A percentile compares a stretch with the other conserved stretches of the same genome.
phyloP scores from a whole-genome alignment of 2,113 vertebrate genomes.

The Seriola dumerili region DNA sequence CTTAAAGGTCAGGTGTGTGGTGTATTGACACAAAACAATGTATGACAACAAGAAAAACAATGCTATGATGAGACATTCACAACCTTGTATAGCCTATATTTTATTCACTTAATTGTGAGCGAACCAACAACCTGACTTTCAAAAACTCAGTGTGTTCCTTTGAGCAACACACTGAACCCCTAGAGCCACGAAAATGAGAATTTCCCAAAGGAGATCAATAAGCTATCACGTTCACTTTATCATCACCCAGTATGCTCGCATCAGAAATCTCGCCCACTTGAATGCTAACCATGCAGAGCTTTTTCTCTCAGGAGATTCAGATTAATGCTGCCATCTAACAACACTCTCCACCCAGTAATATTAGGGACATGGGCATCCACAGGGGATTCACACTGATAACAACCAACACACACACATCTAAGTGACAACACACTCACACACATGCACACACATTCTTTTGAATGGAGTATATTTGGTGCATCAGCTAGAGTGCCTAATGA shows the following conservation, averaged over 20 bases:
- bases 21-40: background rate
- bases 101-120: conserved; percentile 5
- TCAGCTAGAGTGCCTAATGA: background rate
- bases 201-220: conserved; percentile 66
- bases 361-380: conserved; percentile 41
- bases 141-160: conserved; percentile 4
- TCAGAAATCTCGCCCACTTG: conserved; percentile 44
- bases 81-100: conserved; percentile 16
- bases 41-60: background rate
- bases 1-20: conserved; percentile 36
- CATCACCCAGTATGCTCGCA: conserved; percentile 36
- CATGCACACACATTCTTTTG: background rate
- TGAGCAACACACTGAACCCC: conserved; percentile 16
- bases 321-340: conserved; percentile 53
- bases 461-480: conserved; percentile 16
- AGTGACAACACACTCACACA: background rate
- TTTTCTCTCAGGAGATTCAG: conserved; percentile 36
- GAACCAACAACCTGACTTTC: conserved; percentile 9
- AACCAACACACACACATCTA: conserved; percentile 2
- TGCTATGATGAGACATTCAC: background rate
- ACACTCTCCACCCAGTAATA: conserved; percentile 41
- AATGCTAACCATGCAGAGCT: conserved; percentile 41
- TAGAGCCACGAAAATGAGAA: conserved; percentile 28
- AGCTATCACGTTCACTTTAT: conserved; percentile 52
- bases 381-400: conserved; percentile 22